Conservation (phyloP, 2,797 vertebrate species). For the Thamnophis elegans region DNA sequence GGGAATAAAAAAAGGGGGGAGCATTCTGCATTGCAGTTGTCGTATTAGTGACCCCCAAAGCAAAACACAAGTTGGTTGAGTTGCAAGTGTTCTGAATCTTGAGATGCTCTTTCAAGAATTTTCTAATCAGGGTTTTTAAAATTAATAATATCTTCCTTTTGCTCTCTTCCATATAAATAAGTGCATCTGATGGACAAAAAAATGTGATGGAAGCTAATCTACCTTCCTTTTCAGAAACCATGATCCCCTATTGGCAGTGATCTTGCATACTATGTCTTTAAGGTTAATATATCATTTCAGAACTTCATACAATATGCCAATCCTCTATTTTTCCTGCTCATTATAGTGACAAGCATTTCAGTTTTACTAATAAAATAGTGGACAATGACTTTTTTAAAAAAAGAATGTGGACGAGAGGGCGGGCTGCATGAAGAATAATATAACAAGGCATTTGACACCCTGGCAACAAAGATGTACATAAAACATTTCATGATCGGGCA, state of each 20-base stretch:
- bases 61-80: slow-evolving; percentile 34
- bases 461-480: slow-evolving; percentile 23
- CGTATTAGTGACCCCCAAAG: slow-evolving; percentile 44
- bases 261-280: neutral
- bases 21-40: slow-evolving; percentile 44
- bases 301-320: neutral
- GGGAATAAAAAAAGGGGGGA: slow-evolving; percentile 20
- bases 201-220: neutral
- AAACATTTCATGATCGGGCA: neutral
- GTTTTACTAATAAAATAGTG: neutral
- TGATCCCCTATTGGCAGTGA: neutral
- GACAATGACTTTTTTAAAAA: neutral
- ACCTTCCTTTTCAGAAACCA: neutral
- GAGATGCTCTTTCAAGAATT: neutral
- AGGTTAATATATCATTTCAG: neutral
- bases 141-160: neutral
- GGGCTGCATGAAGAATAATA: neutral
- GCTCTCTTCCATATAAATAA: neutral
- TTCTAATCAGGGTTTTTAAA: neutral
- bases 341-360: neutral
- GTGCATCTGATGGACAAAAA: neutral
- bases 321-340: neutral
- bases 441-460: slow-evolving; percentile 10
- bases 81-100: neutral
- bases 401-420: neutral